Evolutionary conservation across 1,140 invertebrate genomes (phyloP), one percentile per base, ranked within the genome.

Genomic region (Agrypnia vestita): DNA sequence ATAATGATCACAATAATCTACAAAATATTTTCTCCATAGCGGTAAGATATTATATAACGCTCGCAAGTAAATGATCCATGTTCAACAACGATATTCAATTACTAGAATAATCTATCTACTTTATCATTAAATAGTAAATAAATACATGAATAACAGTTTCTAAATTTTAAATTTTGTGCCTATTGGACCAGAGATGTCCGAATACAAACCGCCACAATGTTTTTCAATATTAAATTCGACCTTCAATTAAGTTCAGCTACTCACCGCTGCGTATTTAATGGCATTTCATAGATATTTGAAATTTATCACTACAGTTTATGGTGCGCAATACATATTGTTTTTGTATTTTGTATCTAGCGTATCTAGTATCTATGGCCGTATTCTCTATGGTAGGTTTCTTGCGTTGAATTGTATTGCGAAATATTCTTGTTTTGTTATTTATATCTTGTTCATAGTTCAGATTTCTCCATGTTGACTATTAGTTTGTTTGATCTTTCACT

Each of bases 351-450:
- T 69, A 35, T 69, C 12, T 44, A 8, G 11, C 11, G 11, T 7
- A 35, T 67, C 17, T 43, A 4, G 4, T 6, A 19, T 61, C 55
- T 76, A 76, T 62, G 74, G 44, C 19, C 11, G 43, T 61, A 13
- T 61, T 17, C 25, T 59, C 55, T 59, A 59, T 75, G 73, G 55
- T 35, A 25, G 73, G 47, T 75, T 46, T 75, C 15, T 75, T 61
- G 55, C 13, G n/a, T 15, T 11, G 51, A 17, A 11, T 73, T 15
- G 11, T 75, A 51, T 77, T 77, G 25, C 44, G 61, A 77, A 77
- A 77, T 77, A 71, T 69, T 21, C 43, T 49, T 77, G 47, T 77
- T 77, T 77, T 77, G 75, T 67, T 77, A 69, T 69, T 77, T 77
- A 35, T 67, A 35, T 53, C 49, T 35, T 62, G 59, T 69, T 69